phyloP scores from a whole-genome alignment of 2,113 vertebrate genomes.

The Pseudolaguvia tuberculata region DNA sequence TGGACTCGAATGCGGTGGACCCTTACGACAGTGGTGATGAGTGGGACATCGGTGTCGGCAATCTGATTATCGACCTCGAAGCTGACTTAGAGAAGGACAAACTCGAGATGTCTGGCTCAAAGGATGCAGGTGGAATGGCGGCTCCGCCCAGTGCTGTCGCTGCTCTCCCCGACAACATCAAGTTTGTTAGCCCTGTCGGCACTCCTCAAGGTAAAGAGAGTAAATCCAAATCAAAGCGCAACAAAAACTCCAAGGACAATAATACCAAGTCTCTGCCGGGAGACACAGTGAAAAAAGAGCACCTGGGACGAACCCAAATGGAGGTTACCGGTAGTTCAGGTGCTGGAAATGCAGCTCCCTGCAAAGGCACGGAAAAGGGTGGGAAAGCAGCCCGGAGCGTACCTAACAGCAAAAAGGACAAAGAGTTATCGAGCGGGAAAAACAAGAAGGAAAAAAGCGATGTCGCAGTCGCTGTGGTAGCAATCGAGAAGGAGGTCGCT shows the following conservation, averaged over 20 bases:
- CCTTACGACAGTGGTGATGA: conserved; percentile 99
- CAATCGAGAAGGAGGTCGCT: conserved; percentile 80
- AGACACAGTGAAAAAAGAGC: conserved; percentile 90
- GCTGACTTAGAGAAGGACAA: conserved; percentile 99
- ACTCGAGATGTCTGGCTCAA: conserved; percentile 98
- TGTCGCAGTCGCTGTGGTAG: conserved; percentile 69
- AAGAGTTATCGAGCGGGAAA: conserved; percentile 85
- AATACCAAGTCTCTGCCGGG: conserved; percentile 81
- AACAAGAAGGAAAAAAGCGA: conserved; percentile 95
- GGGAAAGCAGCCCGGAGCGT: conserved; percentile 83
- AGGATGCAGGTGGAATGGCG: conserved; percentile 87
- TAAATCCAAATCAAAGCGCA: conserved; percentile 98
- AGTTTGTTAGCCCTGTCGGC: conserved; percentile 94
- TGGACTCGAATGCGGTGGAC: conserved; percentile 98
- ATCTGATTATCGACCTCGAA: conserved; percentile 99
- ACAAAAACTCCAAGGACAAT: conserved; percentile 95
- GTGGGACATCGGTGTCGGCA: conserved; percentile 99
- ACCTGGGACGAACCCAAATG: conserved; percentile 79
- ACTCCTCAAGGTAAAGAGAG: conserved; percentile 95
- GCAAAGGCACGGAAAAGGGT: conserved; percentile 85
- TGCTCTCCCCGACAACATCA: conserved; percentile 94
- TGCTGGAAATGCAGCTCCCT: conserved; percentile 65
- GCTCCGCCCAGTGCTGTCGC: conserved; percentile 88
- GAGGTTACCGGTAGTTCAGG: conserved; percentile 71
- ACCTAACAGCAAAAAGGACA: conserved; percentile 90